phyloP scores from a whole-genome alignment of 64 coral and sea anemone genomes.

The Porites lutea region DNA sequence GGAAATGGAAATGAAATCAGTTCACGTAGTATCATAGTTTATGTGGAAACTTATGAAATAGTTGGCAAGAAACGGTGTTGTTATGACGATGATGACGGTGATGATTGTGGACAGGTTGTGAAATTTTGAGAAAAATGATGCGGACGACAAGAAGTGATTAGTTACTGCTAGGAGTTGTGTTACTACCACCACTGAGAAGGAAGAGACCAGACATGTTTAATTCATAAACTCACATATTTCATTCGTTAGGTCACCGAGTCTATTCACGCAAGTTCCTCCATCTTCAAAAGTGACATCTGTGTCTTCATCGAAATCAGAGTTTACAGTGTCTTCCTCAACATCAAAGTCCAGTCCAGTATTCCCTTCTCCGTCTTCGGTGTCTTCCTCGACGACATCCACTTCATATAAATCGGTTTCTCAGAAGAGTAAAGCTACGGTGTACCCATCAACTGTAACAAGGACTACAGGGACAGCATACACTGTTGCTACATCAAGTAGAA shows the following conservation, averaged over 20 bases:
- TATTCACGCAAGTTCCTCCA: neutral
- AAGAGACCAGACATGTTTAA: neutral
- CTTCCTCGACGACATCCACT: too few relatives aligned
- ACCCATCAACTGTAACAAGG: neutral
- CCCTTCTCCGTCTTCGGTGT: neutral
- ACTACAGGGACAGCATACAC: neutral
- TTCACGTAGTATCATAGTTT: too few relatives aligned
- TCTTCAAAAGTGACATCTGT: slow-evolving; percentile 20
- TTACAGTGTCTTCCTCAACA: neutral
- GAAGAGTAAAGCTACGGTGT: neutral
- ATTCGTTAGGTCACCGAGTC: slow-evolving; percentile 2
- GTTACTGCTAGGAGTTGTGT: too few relatives aligned
- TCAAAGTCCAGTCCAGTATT: neutral
- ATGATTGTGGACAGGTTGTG: too few relatives aligned
- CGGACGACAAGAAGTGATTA: too few relatives aligned
- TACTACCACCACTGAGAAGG: too few relatives aligned
- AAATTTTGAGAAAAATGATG: too few relatives aligned
- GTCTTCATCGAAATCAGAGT: slow-evolving; percentile 11
- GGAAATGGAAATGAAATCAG: too few relatives aligned
- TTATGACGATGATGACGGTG: too few relatives aligned
- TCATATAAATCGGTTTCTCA: neutral
- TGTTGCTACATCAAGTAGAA: neutral
- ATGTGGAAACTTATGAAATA: too few relatives aligned
- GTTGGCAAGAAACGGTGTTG: too few relatives aligned
- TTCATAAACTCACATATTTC: neutral